Evolutionary conservation across 1,140 invertebrate genomes (phyloP).

Genomic region (Drosophila mojavensis): DNA sequence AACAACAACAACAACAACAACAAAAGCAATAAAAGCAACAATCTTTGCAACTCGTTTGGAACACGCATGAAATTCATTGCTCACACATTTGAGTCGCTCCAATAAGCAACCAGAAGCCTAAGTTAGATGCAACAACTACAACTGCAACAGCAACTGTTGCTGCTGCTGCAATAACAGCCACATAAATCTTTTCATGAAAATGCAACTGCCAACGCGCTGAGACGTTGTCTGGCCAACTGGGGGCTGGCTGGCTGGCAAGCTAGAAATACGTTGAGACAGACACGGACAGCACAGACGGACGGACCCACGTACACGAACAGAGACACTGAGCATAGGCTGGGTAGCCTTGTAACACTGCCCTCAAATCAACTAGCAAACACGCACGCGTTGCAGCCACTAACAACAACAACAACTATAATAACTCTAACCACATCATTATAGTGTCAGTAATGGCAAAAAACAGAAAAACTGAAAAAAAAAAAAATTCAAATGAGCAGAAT

Average conservation of each 20-base stretch:
- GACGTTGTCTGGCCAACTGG: constrained; percentile 62
- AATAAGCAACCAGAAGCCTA: constrained; percentile 70
- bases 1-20: neutral
- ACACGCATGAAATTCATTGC: constrained; percentile 40
- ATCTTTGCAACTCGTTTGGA: constrained; percentile 36
- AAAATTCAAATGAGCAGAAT: constrained; percentile 33
- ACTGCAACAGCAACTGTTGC: neutral
- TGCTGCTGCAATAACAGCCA: constrained; percentile 14
- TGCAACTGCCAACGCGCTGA: constrained; percentile 69
- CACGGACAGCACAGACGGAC: neutral
- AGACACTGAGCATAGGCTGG: constrained; percentile 35
- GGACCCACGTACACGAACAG: neutral
- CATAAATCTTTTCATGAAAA: constrained; percentile 50
- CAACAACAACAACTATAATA: constrained; percentile 9
- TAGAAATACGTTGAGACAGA: constrained; percentile 8
- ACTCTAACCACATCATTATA: constrained; percentile 36
- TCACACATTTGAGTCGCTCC: constrained; percentile 69
- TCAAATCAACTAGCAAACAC: constrained; percentile 70
- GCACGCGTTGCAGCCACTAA: constrained; percentile 52
- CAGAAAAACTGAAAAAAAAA: no score
- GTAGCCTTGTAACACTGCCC: constrained; percentile 79
- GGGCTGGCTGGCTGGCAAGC: constrained; percentile 22
- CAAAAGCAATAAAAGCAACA: constrained; percentile 7
- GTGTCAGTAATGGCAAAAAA: constrained; percentile 33
- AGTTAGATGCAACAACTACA: constrained; percentile 43